A percentile compares a stretch with the other conserved stretches of the same genome.
Conservation (phyloP, 2,797 vertebrate species). For the Mallotus villosus region DNA sequence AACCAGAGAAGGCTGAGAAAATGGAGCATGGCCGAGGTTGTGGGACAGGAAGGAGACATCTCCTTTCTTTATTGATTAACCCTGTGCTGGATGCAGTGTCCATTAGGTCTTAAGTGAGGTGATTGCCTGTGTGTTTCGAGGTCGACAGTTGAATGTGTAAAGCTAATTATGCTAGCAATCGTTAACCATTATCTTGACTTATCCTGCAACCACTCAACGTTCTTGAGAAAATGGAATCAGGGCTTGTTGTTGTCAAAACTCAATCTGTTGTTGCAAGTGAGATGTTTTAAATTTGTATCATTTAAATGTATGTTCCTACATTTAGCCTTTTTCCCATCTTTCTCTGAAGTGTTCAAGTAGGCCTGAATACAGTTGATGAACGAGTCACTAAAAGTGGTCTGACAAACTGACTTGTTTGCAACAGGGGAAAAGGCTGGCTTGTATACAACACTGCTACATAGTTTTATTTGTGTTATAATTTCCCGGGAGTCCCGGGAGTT, state of each 20-base stretch:
- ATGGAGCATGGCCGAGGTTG: slow-evolving; percentile 14
- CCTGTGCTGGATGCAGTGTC: not conserved
- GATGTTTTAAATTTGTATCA: not conserved
- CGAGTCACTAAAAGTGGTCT: not conserved
- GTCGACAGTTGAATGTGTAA: not conserved
- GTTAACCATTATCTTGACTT: not conserved
- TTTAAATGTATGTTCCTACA: not conserved
- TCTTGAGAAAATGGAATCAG: not conserved
- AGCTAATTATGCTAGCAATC: not conserved
- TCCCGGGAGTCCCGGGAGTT: too few relatives aligned
- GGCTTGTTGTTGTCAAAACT: not conserved
- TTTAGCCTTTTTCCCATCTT: too few relatives aligned
- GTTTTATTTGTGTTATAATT: too few relatives aligned
- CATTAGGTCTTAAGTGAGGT: not conserved
- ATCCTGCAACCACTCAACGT: not conserved
- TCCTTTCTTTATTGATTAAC: not conserved
- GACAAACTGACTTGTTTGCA: not conserved
- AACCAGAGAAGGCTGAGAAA: slow-evolving; percentile 16
- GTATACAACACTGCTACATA: not conserved
- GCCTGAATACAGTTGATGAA: slow-evolving; percentile 1
- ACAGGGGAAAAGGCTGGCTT: not conserved
- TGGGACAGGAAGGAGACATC: not conserved
- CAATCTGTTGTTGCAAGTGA: not conserved
- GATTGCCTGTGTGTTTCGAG: not conserved
- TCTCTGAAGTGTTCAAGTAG: too few relatives aligned